phyloP scores from a whole-genome alignment of 2,888 invertebrate species.

The Habroteleia sp. region DNA sequence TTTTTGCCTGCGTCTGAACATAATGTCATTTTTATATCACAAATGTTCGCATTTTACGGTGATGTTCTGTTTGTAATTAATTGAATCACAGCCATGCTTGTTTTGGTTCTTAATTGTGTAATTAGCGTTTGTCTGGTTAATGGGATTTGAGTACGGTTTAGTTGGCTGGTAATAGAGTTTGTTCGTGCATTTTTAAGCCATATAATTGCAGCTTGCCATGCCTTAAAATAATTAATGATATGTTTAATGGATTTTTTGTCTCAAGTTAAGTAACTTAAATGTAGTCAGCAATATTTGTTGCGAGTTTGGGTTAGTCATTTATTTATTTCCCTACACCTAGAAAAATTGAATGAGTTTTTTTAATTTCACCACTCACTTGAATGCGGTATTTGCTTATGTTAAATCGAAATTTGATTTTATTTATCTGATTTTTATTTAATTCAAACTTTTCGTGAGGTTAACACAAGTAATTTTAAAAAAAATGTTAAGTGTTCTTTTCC shows the following conservation, averaged over 20 bases:
- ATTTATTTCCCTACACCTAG: too few relatives aligned
- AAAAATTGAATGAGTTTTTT: too few relatives aligned
- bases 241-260: conserved; percentile 15
- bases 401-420: too few relatives aligned
- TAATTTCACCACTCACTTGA: too few relatives aligned
- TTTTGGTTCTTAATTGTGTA: conserved; percentile 28
- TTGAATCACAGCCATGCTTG: conserved; percentile 15
- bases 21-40: background rate
- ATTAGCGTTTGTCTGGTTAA: conserved; percentile 19
- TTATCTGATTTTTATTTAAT: too few relatives aligned
- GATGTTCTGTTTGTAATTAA: conserved; percentile 20
- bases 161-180: conserved; percentile 6
- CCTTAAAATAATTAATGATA: conserved; percentile 4
- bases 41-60: background rate
- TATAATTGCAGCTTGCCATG: conserved; percentile 10
- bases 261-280: conserved; percentile 1
- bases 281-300: background rate
- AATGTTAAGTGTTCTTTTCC: too few relatives aligned
- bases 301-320: background rate
- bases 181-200: conserved; percentile 13
- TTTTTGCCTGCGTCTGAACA: conserved; percentile 2
- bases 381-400: too few relatives aligned
- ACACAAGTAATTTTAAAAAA: too few relatives aligned
- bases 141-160: conserved; percentile 16
- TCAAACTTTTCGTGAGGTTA: too few relatives aligned